A percentile compares a stretch with the other conserved stretches of the same genome.
These are phyloP conservation scores for Stenurella melanura DNA, from an alignment of 2,888 invertebrate species.

Conservation along the genomic window DNA sequence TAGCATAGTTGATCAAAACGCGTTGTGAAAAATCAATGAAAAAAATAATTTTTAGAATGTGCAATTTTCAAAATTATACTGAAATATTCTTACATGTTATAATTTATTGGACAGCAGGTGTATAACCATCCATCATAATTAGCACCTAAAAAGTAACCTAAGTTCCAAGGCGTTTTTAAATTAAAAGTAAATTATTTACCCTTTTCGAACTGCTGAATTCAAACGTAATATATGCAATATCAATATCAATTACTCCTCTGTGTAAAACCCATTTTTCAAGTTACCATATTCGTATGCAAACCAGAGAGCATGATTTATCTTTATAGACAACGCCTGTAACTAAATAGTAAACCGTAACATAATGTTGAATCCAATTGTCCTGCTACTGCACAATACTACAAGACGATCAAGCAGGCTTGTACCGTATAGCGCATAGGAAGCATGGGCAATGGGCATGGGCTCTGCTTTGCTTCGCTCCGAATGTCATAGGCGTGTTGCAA, in stretches of 20 bases:
- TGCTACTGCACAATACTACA: constrained; percentile 47
- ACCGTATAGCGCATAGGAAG: constrained; percentile 19
- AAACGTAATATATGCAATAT: constrained; percentile 20
- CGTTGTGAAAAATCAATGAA: too few relatives aligned
- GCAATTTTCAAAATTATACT: neutral
- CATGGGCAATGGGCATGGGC: constrained; percentile 2
- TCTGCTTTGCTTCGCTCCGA: neutral
- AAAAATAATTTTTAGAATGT: neutral
- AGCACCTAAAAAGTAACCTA: neutral
- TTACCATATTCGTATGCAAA: constrained; percentile 50
- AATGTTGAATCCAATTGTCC: constrained; percentile 54
- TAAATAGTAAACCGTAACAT: constrained; percentile 55
- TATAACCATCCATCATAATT: neutral
- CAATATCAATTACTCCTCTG: constrained; percentile 46
- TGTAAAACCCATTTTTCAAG: constrained; percentile 49
- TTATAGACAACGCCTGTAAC: constrained; percentile 49
- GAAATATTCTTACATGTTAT: neutral
- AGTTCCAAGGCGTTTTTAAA: neutral
- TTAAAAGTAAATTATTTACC: neutral
- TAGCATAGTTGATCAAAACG: too few relatives aligned
- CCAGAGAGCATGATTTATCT: constrained; percentile 50
- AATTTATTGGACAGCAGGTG: neutral
- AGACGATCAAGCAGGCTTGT: constrained; percentile 21
- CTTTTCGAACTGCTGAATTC: neutral
- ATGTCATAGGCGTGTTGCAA: neutral